Conservation (phyloP, 2,113 vertebrate species). For the Sinocyclocheilus maitianheensis region DNA sequence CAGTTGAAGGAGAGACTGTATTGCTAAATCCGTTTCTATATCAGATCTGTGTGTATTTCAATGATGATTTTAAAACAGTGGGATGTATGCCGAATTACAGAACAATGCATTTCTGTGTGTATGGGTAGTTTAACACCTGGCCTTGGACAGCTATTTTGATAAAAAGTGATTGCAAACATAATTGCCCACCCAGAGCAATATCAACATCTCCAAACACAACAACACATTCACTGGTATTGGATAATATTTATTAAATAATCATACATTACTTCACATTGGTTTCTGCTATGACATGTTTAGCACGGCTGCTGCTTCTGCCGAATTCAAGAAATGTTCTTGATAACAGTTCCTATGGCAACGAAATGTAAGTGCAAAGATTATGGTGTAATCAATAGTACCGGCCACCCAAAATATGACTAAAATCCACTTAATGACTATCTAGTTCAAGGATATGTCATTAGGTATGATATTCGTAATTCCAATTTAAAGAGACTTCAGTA, state of each 20-base stretch:
- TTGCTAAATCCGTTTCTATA: background rate
- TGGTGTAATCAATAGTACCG: background rate
- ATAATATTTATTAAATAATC: conserved; percentile 54
- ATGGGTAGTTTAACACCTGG: background rate
- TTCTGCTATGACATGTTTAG: conserved; percentile 15
- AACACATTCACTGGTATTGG: background rate
- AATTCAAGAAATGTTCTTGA: conserved; percentile 42
- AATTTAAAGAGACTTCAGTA: conserved; percentile 12
- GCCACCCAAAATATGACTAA: conserved; percentile 11
- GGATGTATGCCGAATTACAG: background rate
- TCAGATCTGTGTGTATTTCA: background rate
- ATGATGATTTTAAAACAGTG: background rate
- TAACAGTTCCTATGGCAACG: conserved; percentile 25
- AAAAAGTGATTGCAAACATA: background rate
- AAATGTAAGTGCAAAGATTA: conserved; percentile 38
- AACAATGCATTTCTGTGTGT: background rate
- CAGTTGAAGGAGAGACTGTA: too few relatives aligned
- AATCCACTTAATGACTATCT: background rate
- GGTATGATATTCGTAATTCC: background rate
- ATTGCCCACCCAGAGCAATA: background rate
- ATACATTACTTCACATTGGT: conserved; percentile 42
- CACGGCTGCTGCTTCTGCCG: conserved; percentile 25
- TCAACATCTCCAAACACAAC: background rate
- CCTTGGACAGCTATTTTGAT: background rate
- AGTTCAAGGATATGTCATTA: background rate